A percentile compares a stretch with the other conserved stretches of the same genome.
These are phyloP conservation scores for Melangyna quadrimaculata DNA, from an alignment of 2,888 invertebrate species.

Conservation along the genomic window DNA sequence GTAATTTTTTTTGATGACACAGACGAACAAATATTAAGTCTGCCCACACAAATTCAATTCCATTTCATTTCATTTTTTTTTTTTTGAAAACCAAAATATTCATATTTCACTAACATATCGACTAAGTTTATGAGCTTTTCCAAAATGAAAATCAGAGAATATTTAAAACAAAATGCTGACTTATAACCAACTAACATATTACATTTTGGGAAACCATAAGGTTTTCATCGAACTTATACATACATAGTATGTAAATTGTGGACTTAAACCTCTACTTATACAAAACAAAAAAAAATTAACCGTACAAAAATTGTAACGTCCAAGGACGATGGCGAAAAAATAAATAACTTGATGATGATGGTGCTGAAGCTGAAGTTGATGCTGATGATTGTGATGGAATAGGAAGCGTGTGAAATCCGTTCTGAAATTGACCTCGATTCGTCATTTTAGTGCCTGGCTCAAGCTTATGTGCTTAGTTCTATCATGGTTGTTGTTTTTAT, in stretches of 20 bases:
- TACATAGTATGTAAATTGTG: neutral
- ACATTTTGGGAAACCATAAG: neutral
- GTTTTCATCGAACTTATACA: neutral
- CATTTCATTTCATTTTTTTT: too few relatives aligned
- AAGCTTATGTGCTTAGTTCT: conserved; percentile 10
- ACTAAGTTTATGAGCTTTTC: too few relatives aligned
- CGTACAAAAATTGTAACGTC: conserved; percentile 3
- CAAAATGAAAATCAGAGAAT: neutral
- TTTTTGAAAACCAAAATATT: too few relatives aligned
- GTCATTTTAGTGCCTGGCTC: conserved; percentile 54
- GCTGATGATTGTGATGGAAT: conserved; percentile 37
- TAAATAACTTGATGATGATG: conserved; percentile 39
- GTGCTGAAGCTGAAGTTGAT: neutral
- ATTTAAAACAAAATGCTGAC: conserved; percentile 37
- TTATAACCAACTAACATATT: neutral
- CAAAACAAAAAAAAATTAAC: neutral
- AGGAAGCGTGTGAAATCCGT: conserved; percentile 58
- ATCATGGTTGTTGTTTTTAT: conserved; percentile 32
- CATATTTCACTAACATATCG: too few relatives aligned
- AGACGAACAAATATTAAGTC: too few relatives aligned
- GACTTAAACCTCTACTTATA: neutral
- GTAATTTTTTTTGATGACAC: too few relatives aligned
- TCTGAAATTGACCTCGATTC: conserved; percentile 66
- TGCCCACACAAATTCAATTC: too few relatives aligned
- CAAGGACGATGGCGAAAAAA: conserved; percentile 53